Conservation (phyloP, 23 tunicate genomes). For the Corella eumyota region DNA sequence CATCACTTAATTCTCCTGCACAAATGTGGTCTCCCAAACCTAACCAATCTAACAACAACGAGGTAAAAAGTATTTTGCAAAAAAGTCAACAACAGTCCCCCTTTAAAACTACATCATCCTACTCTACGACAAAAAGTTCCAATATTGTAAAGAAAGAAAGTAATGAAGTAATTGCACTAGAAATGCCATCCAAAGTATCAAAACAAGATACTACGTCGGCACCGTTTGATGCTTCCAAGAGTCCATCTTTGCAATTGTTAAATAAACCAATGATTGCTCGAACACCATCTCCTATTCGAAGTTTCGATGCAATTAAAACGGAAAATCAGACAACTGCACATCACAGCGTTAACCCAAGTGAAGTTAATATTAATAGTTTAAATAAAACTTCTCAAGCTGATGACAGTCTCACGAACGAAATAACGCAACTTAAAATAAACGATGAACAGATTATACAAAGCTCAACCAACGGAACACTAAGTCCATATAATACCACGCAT, state of each 20-base stretch:
- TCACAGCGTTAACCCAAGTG: not conserved
- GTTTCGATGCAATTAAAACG: not conserved
- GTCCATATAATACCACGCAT: not conserved
- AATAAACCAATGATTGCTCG: conserved; percentile 11
- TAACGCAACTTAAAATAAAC: not conserved
- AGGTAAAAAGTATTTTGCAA: too few relatives aligned
- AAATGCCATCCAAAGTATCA: too few relatives aligned
- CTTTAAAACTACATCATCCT: too few relatives aligned
- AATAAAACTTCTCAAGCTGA: not conserved
- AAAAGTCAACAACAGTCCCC: too few relatives aligned
- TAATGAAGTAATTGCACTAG: too few relatives aligned
- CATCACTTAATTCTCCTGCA: too few relatives aligned
- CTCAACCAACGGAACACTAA: not conserved
- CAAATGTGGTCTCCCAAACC: too few relatives aligned
- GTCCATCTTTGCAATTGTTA: conserved; percentile 19
- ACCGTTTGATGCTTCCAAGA: not conserved
- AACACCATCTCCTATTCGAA: conserved; percentile 9
- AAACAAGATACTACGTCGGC: not conserved
- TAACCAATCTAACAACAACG: too few relatives aligned
- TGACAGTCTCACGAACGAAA: not conserved
- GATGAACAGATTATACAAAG: not conserved
- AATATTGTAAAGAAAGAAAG: too few relatives aligned
- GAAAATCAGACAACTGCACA: not conserved
- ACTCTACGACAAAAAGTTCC: too few relatives aligned
- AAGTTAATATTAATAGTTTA: not conserved